Base-by-base conservation (phyloP, 2,888 invertebrate genomes). In the Synanthedon myopaeformis region DNA sequence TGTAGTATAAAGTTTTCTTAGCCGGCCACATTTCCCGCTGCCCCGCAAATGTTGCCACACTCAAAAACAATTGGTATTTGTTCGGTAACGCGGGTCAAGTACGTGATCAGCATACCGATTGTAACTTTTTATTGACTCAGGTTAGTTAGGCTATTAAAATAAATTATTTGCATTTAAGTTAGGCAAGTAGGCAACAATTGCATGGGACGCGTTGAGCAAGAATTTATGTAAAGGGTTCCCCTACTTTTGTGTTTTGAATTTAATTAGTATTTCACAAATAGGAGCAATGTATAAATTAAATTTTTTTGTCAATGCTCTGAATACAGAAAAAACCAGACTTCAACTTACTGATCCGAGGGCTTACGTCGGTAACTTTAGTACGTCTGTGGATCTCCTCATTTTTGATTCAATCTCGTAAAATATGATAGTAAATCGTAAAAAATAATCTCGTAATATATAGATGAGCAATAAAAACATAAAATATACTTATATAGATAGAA, bases 41-140 rank as follows among this genome's bases (percentile, higher is more conserved):
- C 51, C 52, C 56, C 49, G 23, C 49, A 23, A 49, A 14, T 71
- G 57, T 59, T 74, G 65, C 67, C 58, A 63, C 66, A 67, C 58
- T 60, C 53, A 56, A 58, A 67, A 65, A 71, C 71, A 70, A 74
- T 73, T 61, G 68, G 54, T 53, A 56, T 61, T 59, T 59, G 57
- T 74, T 69, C 67, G 59, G 70, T 65, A 73, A 71, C 53, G 51
- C 61, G 57, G 71, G 66, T 65, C 68, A 66, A 60, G 60, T 50
- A 66, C 75, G 75, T 76, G 76, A 70, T 63, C 57, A 51, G 52
- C 61, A 51, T 57, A 55, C 48, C 48, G 50, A 45, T 57, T 53
- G 51, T 52, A 14, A 54, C 23, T 41, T 41, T 49, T 51, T 49
- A 48, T 52, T 51, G 55, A 48, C 45, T 48, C 51, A 54, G 51